A percentile compares a stretch with the other conserved stretches of the same genome.
phyloP scores from a whole-genome alignment of 2,888 invertebrate genomes.

The Seira ritae region DNA sequence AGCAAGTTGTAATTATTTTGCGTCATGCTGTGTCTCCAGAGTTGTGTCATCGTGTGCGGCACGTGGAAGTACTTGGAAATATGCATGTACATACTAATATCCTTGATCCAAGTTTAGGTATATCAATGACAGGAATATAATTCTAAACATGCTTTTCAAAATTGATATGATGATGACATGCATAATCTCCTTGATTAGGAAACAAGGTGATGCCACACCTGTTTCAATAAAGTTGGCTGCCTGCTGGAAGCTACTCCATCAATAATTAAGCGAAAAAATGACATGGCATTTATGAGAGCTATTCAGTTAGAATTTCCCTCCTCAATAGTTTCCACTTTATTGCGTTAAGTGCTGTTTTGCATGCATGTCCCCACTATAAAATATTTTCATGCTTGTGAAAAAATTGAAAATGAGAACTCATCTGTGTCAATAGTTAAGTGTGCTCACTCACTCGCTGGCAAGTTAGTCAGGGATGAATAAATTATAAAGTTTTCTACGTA shows the following conservation, averaged over 20 bases:
- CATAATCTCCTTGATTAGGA: slow-evolving; percentile 13
- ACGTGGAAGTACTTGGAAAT: slow-evolving; percentile 57
- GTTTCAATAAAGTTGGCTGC: slow-evolving; percentile 48
- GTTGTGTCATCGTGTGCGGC: slow-evolving; percentile 58
- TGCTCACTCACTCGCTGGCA: slow-evolving; percentile 44
- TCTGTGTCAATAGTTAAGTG: slow-evolving; percentile 59
- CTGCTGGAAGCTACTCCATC: slow-evolving; percentile 28
- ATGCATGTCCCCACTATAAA: slow-evolving; percentile 25
- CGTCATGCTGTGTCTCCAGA: slow-evolving; percentile 56
- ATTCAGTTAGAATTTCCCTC: slow-evolving; percentile 16
- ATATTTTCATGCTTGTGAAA: slow-evolving; percentile 33
- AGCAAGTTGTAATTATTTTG: slow-evolving; percentile 48
- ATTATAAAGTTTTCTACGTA: slow-evolving; percentile 44
- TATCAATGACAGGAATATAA: slow-evolving; percentile 46
- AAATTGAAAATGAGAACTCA: slow-evolving; percentile 47
- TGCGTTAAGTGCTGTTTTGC: slow-evolving; percentile 44
- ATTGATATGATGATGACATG: slow-evolving; percentile 24
- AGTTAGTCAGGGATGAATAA: slow-evolving; percentile 55
- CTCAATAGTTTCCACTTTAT: neutral
- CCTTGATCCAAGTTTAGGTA: neutral
- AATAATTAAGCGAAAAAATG: slow-evolving; percentile 55
- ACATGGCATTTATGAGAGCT: slow-evolving; percentile 38
- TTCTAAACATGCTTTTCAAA: too few relatives aligned
- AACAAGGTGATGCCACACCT: slow-evolving; percentile 48
- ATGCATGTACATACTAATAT: slow-evolving; percentile 21